phyloP scores from a whole-genome alignment of 2,888 invertebrate species.

The Empis stercorea region DNA sequence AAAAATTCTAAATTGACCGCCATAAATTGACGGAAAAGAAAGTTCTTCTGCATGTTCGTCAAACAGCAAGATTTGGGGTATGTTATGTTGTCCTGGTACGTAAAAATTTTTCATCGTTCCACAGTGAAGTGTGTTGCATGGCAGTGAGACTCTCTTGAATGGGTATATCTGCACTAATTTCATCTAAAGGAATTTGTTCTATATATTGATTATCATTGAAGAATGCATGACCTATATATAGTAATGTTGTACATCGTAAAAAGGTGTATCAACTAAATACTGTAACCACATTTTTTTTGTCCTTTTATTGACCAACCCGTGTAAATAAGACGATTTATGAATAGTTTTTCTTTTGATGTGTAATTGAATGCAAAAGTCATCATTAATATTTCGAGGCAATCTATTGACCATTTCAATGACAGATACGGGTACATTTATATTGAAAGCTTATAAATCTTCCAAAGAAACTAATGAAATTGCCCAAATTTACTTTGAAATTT shows the following conservation, averaged over 20 bases:
- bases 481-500: no score
- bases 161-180: conserved; percentile 8
- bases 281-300: conserved; percentile 2
- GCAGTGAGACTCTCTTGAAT: conserved; percentile 16
- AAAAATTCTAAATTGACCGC: conserved; percentile 24
- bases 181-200: neutral
- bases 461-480: no score
- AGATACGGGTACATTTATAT: conserved; percentile 28
- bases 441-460: no score
- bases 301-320: conserved; percentile 3
- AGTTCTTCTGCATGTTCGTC: conserved; percentile 32
- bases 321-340: conserved; percentile 2
- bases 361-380: conserved; percentile 4
- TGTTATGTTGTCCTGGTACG: conserved; percentile 20
- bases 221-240: no score
- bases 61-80: conserved; percentile 22
- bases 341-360: conserved; percentile 7
- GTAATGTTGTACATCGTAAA: no score
- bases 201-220: neutral
- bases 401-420: conserved; percentile 24
- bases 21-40: conserved; percentile 32
- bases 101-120: conserved; percentile 24
- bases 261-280: conserved; percentile 1
- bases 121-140: conserved; percentile 20
- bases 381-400: conserved; percentile 16